These are phyloP conservation scores for Eulemur rubriventer DNA, from an alignment of 2,797 vertebrate genomes.

Conservation along the genomic window DNA sequence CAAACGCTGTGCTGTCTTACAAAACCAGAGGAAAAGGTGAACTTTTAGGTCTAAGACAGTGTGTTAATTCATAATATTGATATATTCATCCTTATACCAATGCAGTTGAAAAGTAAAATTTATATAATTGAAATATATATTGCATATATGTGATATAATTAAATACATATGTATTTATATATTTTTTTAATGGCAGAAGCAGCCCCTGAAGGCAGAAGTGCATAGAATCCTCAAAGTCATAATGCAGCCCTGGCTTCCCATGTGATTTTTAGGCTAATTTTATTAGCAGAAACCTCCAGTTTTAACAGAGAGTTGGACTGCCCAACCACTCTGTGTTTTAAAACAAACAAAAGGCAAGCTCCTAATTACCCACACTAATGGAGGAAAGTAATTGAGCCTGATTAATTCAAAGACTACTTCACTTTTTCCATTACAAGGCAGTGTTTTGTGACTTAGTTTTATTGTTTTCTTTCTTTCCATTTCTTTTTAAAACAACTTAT, in stretches of 20 bases:
- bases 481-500: background rate
- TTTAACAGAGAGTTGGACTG: background rate
- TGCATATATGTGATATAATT: background rate
- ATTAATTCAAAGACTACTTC: background rate
- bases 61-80: background rate
- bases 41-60: background rate
- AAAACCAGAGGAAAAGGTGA: background rate
- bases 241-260: background rate
- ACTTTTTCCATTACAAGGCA: background rate
- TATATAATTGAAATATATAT: background rate
- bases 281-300: background rate
- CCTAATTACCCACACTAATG: background rate
- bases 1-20: background rate
- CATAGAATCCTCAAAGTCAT: background rate
- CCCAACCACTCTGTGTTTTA: background rate
- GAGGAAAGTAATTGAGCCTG: background rate
- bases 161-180: background rate
- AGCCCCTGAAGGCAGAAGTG: background rate
- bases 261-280: background rate
- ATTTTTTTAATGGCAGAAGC: background rate
- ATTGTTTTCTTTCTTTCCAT: background rate
- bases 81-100: constrained; percentile 18
- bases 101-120: background rate
- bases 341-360: background rate
- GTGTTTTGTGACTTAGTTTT: background rate